phyloP scores from a whole-genome alignment of 2,113 vertebrate genomes.

The Meriones unguiculatus region DNA sequence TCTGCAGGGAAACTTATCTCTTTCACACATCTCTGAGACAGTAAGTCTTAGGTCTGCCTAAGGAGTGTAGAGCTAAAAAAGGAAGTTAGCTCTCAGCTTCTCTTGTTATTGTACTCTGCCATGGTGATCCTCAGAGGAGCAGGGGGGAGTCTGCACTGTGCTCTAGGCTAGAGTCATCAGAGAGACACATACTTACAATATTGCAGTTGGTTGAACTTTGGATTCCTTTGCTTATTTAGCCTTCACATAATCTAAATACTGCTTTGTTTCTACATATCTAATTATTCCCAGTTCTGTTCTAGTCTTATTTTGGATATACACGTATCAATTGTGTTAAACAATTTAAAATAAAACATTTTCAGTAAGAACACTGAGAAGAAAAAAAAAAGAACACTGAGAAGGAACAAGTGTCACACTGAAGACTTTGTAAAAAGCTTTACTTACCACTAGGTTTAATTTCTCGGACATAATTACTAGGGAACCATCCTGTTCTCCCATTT shows the following conservation, averaged over 20 bases:
- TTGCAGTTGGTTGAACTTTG: conserved; percentile 62
- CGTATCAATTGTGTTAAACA: conserved; percentile 44
- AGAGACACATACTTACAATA: conserved; percentile 39
- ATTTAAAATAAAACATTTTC: conserved; percentile 58
- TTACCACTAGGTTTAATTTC: conserved; percentile 97
- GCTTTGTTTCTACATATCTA: conserved; percentile 67
- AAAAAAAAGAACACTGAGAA: conserved; percentile 52
- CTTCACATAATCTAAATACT: conserved; percentile 59
- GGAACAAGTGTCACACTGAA: neutral
- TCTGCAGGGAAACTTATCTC: conserved; percentile 38
- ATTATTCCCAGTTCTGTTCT: conserved; percentile 57
- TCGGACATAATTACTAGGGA: conserved; percentile 99
- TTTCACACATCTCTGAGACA: conserved; percentile 43
- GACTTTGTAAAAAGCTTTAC: conserved; percentile 73
- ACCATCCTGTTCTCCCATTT: conserved; percentile 97
- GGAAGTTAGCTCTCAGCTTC: conserved; percentile 67
- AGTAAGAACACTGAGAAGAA: conserved; percentile 46
- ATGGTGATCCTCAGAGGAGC: conserved; percentile 47
- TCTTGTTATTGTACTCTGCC: conserved; percentile 66
- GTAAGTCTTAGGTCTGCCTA: conserved; percentile 52
- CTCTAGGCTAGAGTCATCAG: conserved; percentile 26
- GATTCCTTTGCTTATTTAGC: conserved; percentile 67
- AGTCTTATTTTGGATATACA: conserved; percentile 47
- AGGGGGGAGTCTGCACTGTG: neutral
- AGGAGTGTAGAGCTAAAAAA: conserved; percentile 60